A percentile compares a stretch with the other conserved stretches of the same genome.
These are phyloP conservation scores for Megaptera novaeangliae DNA, from an alignment of 2,113 vertebrate genomes.

Conservation along the genomic window DNA sequence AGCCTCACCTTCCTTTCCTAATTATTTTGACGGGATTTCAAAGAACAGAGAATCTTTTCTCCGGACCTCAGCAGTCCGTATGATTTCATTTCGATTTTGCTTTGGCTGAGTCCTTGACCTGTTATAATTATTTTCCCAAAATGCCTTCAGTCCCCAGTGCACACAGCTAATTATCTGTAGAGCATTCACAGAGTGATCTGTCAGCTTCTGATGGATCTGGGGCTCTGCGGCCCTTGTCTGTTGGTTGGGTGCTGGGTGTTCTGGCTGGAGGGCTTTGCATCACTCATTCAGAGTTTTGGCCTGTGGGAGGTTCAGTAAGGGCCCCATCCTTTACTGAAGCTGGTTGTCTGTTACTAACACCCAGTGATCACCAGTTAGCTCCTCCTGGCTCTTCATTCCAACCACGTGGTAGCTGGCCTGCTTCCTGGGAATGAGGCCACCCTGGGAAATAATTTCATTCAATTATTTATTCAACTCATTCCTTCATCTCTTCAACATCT, in stretches of 20 bases:
- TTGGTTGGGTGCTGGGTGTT: not conserved
- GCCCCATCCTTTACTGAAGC: not conserved
- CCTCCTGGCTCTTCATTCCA: not conserved
- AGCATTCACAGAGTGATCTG: not conserved
- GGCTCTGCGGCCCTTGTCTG: not conserved
- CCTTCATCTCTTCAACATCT: not conserved
- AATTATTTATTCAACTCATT: not conserved
- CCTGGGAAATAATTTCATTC: not conserved
- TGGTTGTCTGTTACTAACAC: not conserved
- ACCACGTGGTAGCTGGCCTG: not conserved
- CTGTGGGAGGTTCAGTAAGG: not conserved
- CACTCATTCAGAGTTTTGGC: not conserved
- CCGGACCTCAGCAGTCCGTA: not conserved
- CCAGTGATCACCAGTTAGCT: not conserved
- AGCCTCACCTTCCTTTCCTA: not conserved
- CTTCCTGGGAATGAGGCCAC: not conserved
- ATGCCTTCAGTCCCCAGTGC: not conserved
- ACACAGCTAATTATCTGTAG: conserved; percentile 4
- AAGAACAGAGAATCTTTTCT: not conserved
- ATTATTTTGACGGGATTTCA: conserved; percentile 40
- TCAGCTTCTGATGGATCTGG: not conserved
- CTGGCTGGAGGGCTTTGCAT: not conserved
- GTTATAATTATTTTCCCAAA: conserved; percentile 42
- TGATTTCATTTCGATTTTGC: conserved; percentile 42
- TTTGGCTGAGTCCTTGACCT: conserved; percentile 35